phyloP scores from a whole-genome alignment of 2,113 vertebrate genomes.

The Chelonoidis abingdonii region DNA sequence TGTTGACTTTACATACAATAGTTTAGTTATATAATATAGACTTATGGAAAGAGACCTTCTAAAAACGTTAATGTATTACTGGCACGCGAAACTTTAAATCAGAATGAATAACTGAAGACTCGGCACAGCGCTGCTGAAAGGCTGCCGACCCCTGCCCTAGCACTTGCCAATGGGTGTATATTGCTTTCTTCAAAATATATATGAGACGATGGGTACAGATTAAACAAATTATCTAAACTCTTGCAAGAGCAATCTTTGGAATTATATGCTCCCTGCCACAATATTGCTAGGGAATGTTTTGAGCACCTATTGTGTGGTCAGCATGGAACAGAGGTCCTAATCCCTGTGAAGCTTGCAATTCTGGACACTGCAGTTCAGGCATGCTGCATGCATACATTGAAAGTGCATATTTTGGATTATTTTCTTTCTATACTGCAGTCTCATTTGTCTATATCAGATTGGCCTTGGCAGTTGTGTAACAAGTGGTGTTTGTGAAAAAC shows the following conservation, averaged over 20 bases:
- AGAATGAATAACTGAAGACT: too few relatives aligned
- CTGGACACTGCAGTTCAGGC: background rate
- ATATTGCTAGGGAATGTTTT: background rate
- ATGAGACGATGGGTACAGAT: background rate
- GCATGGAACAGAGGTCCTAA: rapidly evolving
- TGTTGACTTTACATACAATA: too few relatives aligned
- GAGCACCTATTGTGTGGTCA: rapidly evolving
- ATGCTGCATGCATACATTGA: rapidly evolving
- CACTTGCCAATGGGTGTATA: background rate
- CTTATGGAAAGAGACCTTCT: too few relatives aligned
- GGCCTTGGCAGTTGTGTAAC: slow-evolving; percentile 34
- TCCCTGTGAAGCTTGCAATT: too few relatives aligned
- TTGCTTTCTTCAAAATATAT: background rate
- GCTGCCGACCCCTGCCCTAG: too few relatives aligned
- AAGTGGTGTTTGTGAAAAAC: background rate
- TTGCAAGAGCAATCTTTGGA: background rate
- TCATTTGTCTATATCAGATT: background rate
- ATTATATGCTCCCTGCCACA: background rate
- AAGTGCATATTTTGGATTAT: background rate
- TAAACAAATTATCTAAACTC: background rate
- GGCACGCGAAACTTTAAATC: too few relatives aligned
- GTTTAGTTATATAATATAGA: too few relatives aligned
- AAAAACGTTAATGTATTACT: too few relatives aligned
- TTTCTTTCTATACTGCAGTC: background rate
- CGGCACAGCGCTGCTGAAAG: too few relatives aligned